Evolutionary conservation across 2,797 vertebrate species (phyloP).

Genomic region (Epinephelus coioides): DNA sequence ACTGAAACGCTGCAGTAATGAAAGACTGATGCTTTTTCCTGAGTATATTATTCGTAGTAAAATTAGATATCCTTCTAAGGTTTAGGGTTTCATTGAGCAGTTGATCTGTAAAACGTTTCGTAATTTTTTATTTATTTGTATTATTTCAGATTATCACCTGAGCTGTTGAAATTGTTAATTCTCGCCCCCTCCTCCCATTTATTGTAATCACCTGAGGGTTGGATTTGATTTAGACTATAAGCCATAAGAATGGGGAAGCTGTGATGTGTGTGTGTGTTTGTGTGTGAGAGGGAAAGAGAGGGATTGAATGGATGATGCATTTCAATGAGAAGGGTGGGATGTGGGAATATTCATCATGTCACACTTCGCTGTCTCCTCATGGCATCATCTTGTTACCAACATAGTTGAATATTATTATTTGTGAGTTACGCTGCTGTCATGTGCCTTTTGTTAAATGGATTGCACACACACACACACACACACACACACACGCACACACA

Average conservation of each 20-base stretch:
- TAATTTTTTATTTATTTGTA: not conserved
- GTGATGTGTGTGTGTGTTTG: conserved; percentile 3
- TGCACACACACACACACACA: not conserved
- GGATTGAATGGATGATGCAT: conserved; percentile 24
- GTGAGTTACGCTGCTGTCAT: not conserved
- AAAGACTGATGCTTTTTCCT: not conserved
- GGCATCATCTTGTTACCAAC: conserved; percentile 12
- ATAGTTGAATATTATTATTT: not conserved
- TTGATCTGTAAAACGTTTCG: not conserved
- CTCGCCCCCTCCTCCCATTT: not conserved
- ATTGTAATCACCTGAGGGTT: conserved; percentile 11
- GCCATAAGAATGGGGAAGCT: not conserved
- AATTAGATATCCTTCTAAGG: not conserved
- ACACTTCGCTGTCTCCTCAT: conserved; percentile 13
- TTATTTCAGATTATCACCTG: not conserved
- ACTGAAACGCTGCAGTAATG: not conserved
- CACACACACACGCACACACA: too few species aligned
- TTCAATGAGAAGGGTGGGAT: conserved; percentile 18
- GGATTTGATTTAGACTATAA: conserved; percentile 8
- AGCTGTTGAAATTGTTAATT: not conserved
- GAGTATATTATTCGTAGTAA: not conserved
- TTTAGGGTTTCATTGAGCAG: not conserved
- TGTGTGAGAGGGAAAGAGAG: not conserved
- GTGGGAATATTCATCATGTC: conserved; percentile 30
- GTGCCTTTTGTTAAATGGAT: conserved; percentile 2